Conservation (phyloP, 1,140 invertebrate species). For the Muscidifurax raptorellus region DNA sequence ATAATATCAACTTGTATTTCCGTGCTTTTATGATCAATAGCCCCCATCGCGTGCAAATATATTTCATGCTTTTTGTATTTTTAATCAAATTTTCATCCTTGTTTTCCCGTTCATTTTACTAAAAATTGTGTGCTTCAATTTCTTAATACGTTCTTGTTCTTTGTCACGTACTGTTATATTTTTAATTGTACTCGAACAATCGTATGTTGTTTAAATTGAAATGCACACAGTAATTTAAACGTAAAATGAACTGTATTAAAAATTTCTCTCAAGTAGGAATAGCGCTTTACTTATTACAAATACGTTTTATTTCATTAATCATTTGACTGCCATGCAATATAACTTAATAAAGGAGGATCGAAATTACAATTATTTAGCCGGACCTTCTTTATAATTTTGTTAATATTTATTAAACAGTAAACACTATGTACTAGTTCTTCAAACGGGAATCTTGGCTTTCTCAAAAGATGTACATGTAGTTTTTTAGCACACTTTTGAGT, state of each 20-base stretch:
- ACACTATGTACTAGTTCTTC: too few relatives aligned
- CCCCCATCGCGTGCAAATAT: neutral
- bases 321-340: neutral
- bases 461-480: conserved; percentile 21
- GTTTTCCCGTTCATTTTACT: too few relatives aligned
- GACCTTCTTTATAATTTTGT: conserved; percentile 32
- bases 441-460: neutral
- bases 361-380: conserved; percentile 18
- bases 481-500: conserved; percentile 45
- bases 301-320: neutral
- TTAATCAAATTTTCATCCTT: too few relatives aligned
- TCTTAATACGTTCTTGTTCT: too few relatives aligned
- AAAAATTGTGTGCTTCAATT: too few relatives aligned
- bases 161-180: too few relatives aligned
- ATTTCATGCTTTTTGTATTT: neutral
- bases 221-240: too few relatives aligned
- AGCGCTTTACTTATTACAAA: neutral
- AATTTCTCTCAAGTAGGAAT: neutral
- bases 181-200: too few relatives aligned
- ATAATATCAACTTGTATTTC: neutral
- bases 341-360: conserved; percentile 29
- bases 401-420: neutral
- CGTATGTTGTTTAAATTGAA: too few relatives aligned
- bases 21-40: neutral
- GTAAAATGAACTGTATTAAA: too few relatives aligned